Conservation (phyloP, 2,113 vertebrate genomes). For the Apaloderma vittatum region DNA sequence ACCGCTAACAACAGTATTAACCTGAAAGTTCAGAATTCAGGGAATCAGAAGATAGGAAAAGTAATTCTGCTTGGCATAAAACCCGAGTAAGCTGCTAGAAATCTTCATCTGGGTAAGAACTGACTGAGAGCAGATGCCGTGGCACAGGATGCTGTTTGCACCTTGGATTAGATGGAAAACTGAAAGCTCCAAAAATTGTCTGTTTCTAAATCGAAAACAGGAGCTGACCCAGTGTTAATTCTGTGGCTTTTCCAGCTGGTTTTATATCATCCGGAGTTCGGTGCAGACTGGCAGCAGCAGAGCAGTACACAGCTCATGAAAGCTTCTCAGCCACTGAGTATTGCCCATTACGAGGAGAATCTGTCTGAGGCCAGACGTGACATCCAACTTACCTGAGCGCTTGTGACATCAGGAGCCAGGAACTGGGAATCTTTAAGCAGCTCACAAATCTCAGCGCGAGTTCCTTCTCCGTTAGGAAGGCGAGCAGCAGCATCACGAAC, state of each 20-base stretch:
- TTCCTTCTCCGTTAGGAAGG: slow-evolving; percentile 96
- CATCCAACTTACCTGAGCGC: slow-evolving; percentile 87
- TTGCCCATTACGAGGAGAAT: not conserved
- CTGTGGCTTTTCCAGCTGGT: not conserved
- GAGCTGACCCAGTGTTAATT: not conserved
- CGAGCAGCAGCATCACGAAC: slow-evolving; percentile 96
- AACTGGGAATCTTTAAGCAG: slow-evolving; percentile 98
- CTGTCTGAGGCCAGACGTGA: not conserved
- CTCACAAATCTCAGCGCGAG: slow-evolving; percentile 96
- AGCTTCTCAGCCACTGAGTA: not conserved
- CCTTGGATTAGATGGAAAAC: not conserved
- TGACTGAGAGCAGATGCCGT: not conserved
- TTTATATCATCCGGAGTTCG: not conserved
- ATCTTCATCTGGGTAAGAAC: not conserved
- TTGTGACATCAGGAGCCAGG: slow-evolving; percentile 96
- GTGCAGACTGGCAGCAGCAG: not conserved
- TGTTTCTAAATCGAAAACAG: not conserved
- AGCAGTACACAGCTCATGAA: not conserved
- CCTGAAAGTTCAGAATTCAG: slow-evolving; percentile 75
- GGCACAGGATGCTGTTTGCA: not conserved
- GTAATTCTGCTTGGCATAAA: not conserved
- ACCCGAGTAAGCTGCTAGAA: not conserved
- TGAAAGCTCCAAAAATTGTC: not conserved
- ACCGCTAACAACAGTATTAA: slow-evolving; percentile 97
- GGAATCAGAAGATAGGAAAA: not conserved